Evolutionary conservation across 1,140 invertebrate genomes (phyloP), one percentile per base, ranked within the genome.

Genomic region (Lepidurus packardi): DNA sequence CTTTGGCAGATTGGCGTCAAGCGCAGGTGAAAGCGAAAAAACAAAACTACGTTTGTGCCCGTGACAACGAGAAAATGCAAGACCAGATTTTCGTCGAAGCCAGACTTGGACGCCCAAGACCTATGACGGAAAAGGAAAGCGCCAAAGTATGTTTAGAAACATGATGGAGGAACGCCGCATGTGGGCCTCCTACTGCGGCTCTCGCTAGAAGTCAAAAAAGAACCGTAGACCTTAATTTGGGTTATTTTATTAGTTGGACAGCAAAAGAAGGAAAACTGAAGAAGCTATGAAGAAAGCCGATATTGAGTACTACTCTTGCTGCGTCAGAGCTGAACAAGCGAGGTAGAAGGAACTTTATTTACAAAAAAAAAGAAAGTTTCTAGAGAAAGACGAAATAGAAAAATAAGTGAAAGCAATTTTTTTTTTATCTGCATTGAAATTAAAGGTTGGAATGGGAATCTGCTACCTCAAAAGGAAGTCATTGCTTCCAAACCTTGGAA

Each of bases 301-400:
- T 84, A 92, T 94, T 25, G 94, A 97, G 82, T 98, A 97, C 85
- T 97, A 96, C 83, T 94, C 94, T 79, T 89, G 93, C 21, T 95
- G 94, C 83, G 90, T 96, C 53, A 89, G 94, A 81, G 92, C 94
- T 9, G 96, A 98, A 85, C 87, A 94, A 82, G 91, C 95, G 13
- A 90, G 92, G 88, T 92, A 87, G 83, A 78, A 65, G 25, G 16
- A 16, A 7, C 13, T 7, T 16, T 21, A 11, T n/a, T 65, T 9
- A 21, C 6, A 65, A 65, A 7, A 45, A 80, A 16, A 34, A 9
- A 45, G 24, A 77, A 8, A 73, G 7, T 77, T 80, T 1, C 1
- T 74, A 25, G 10, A 45, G 73, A 13, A 47, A 45, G 45, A 0
- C 34, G 34, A 21, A 53, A 80, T 80, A 7, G 41, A 65, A 21